Base-by-base conservation (phyloP, 2,888 invertebrate species). In the Lepidocyrtinus sp. region DNA sequence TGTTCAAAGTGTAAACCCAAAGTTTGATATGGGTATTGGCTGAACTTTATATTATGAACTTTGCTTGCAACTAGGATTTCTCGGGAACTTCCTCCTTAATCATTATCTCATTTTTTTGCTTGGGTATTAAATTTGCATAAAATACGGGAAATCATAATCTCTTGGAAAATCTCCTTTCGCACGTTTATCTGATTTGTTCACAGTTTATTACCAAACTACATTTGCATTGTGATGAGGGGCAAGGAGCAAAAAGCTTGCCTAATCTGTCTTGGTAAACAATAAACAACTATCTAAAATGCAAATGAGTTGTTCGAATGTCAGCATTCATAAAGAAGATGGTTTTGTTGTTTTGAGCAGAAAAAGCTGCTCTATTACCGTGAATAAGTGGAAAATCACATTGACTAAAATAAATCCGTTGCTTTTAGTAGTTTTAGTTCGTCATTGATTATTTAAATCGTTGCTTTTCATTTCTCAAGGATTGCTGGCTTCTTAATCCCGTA, bases 111-210 rank as follows among this genome's bases (percentile, higher is more conserved):
- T 36, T 36, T 36, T 36, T 5, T 36, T n/a, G n/a, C n/a, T n/a
- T n/a, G n/a, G n/a, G n/a, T n/a, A n/a, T 21, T 2, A 64, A 5
- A 69, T 77, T 71, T 77, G 25, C 77, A 71, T 77, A 64, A 77
- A 77, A 64, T 76, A 77, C 77, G 77, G 77, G 59, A 77, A 50
- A 55, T 55, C 26, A n/a, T 25, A 59, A 77, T 77, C 77, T 65
- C 12, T 65, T 36, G 46, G 65, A 59, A 70, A 27, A 77, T 77
- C 77, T 71, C 26, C 12, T 7, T 36, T 36, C 19, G 22, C 55
- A 65, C 36, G 36, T 36, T 36, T 36, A 36, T 36, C 36, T 36
- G 36, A 36, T 36, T 36, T 36, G 36, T 36, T 36, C 36, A 12
- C 36, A 36, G 36, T 36, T 36, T 36, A 36, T 36, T 36, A 36